Evolutionary conservation across 2,888 invertebrate species (phyloP), one percentile per base, ranked within the genome.

Genomic region (Drosophila diplacantha): DNA sequence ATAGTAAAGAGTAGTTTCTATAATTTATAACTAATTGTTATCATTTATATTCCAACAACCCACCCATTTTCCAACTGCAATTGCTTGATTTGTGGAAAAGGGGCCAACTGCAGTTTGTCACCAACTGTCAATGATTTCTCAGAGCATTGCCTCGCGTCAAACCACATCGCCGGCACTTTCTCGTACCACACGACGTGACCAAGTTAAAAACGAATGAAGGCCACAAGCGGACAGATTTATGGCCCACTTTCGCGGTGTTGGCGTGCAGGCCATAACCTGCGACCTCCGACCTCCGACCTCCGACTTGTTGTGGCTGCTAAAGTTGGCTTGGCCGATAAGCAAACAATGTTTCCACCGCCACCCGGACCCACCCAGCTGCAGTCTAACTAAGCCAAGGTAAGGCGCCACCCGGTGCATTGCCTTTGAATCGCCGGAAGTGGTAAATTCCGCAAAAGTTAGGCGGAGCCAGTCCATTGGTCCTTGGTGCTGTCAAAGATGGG

Each of bases 241-340:
- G 67, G 66, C 62, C 54, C 74, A 76, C 69, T 69, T 76, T 62
- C 63, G 69, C 57, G 49, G 38, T 34, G 31, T 16, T 62, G 52
- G 55, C 62, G 61, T 80, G 77, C 80, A 72, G 72, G 74, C 74
- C 59, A 67, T 69, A 62, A 62, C 59, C 62, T 47, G 38, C 46
- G 61, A 61, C 60, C 59, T 41, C 56, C 59, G 31, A 61, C 60
- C 59, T 41, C 56, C 59, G 31, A 35, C 37, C 26, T 60, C 54
- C 38, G 68, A 81, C 70, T 76, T 76, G 78, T 81, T 76, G 75
- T 73, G 69, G 71, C 75, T 73, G 69, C 62, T 51, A 60, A 75
- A 78, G 75, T 78, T 73, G 64, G 53, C 56, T 75, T 73, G 64
- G 53, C 56, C 76, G 62, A 69, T 77, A 75, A 78, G 63, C 69